A percentile compares a stretch with the other conserved stretches of the same genome.
These are phyloP conservation scores for Brachyalestes nurse DNA, from an alignment of 2,797 vertebrate genomes.

Conservation along the genomic window DNA sequence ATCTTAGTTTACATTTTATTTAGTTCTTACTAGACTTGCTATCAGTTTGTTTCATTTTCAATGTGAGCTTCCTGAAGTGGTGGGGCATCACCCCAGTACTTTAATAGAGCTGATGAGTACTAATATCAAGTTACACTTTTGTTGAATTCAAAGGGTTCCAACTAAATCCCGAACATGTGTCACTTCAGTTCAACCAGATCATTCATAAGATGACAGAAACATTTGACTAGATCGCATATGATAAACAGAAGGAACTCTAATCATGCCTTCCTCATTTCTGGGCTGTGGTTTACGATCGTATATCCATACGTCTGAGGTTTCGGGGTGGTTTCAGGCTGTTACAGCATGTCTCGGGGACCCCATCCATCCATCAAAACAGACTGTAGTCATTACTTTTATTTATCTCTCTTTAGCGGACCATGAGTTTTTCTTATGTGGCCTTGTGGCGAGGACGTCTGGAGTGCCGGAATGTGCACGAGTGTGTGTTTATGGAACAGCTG, in stretches of 20 bases:
- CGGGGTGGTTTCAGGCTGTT: conserved; percentile 40
- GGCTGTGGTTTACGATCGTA: conserved; percentile 5
- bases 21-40: too few species aligned
- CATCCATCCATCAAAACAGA: conserved; percentile 43
- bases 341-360: conserved; percentile 60
- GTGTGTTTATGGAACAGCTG: conserved; percentile 51
- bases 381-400: conserved; percentile 58
- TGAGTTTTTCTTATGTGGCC: conserved; percentile 48
- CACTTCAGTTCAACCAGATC: neutral
- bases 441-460: conserved; percentile 38
- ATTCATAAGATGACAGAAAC: neutral
- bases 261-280: neutral
- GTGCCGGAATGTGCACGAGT: conserved; percentile 28
- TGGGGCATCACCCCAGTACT: too few species aligned
- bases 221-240: neutral
- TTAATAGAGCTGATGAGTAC: too few species aligned
- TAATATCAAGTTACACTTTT: too few species aligned
- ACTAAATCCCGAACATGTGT: neutral
- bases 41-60: too few species aligned
- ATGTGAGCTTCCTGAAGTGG: too few species aligned
- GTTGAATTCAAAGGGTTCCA: neutral
- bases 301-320: conserved; percentile 3
- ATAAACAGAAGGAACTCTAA: conserved; percentile 8
- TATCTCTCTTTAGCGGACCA: conserved; percentile 62
- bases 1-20: too few species aligned